Base-by-base conservation (phyloP, 1,140 invertebrate species). In the Cotesia chilonis region DNA sequence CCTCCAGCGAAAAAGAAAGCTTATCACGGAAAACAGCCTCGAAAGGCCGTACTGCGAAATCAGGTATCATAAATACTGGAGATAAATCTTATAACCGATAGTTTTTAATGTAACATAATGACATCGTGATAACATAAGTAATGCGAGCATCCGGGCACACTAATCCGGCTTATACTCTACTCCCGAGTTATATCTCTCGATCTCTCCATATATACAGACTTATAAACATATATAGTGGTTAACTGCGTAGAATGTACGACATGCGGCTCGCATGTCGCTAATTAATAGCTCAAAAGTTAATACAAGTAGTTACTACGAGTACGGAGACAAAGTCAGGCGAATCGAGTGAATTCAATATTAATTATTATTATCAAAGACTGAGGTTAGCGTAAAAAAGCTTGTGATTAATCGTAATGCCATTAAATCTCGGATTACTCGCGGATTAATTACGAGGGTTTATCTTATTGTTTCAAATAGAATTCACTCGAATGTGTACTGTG, bases 41-140 rank as follows among this genome's bases (percentile, higher is more conserved):
- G 10, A 47, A 47, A 9, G 41, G 10, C 5, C 54, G 17, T 14
- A 55, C 54, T 14, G 5, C 5, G 4, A 28, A 14, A 55, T 55
- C 5, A 4, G 17, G n/a, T 14, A 55, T 55, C 5, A 55, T 55
- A 4, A 5, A 14, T 55, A 5, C 17, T 14, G n/a, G 12, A 55
- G 54, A 55, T 55, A 14, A 55, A 55, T 55, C 54, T 55, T 55
- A 9, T 55, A 51, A 55, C 52, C 54, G 12, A 55, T 55, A n/a
- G 54, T 55, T 55, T 55, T 55, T 55, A 55, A 55, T 17, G 54
- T 55, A 55, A 55, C n/a, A 14, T 55, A 55, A 55, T 17, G 54
- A 55, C 54, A 55, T 55, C 54, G 17, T 55, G 54, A 55, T 55
- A 55, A 55, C 54, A 14, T 55, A 55, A 55, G 54, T 55, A 55